Evolutionary conservation across 2,797 vertebrate genomes (phyloP), one percentile per base, ranked within the genome.

Genomic region (Muscicapa striata): DNA sequence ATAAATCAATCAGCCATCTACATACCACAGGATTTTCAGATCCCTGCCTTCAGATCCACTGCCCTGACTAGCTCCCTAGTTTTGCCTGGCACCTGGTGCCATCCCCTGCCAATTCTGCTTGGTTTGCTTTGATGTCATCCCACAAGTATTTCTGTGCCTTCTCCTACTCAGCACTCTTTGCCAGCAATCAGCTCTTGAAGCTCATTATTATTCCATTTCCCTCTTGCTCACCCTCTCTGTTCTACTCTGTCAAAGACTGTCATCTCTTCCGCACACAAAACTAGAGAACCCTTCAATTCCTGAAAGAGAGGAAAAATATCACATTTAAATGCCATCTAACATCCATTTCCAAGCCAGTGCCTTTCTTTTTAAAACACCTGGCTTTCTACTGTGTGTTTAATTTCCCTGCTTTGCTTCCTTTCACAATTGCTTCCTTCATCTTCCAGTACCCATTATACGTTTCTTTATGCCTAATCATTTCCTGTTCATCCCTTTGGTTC

Each of bases 311-410:
- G 54, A 55, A 93, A 93, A 94, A 88, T 48, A 90, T 11, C 48
- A 34, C n/a, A 74, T 85, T 89, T 77, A 92, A 91, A 87, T 64
- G 61, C 24, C 72, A 85, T 38, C 68, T 87, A 86, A 68, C 34
- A 85, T 14, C 52, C 16, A 64, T 57, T 92, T 86, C 51, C 66
- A 91, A 85, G 52, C 5, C 62, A 66, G 18, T 73, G 59, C 26
- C 66, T 73, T 84, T 87, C 43, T 68, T 84, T 82, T 46, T 48
- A 30, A n/a, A 73, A 41, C 48, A 87, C 29, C 51, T 79, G 58
- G 24, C 51, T 76, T 94, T 81, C 83, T 51, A 29, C 55, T 51
- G 49, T 15, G 34, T 29, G 63, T 86, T 94, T 94, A 32, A 86
- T 91, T 93, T 61, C 26, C 52, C 34, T 63, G 38, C 23, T 94